These are phyloP conservation scores for Ibidorhyncha struthersii DNA, from an alignment of 2,113 vertebrate species.

Conservation along the genomic window DNA sequence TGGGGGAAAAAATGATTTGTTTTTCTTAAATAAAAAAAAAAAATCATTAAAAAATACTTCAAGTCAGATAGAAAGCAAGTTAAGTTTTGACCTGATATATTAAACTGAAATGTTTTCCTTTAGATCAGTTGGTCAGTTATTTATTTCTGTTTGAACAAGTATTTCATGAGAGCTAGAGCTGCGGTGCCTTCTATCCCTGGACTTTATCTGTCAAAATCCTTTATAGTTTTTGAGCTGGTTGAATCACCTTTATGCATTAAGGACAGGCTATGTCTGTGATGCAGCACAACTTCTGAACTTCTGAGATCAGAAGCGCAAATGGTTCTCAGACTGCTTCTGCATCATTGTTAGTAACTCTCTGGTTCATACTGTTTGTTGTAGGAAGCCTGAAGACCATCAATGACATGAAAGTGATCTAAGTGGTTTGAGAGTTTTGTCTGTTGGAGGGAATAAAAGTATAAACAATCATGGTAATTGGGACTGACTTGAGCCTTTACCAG, in stretches of 20 bases:
- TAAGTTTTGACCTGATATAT: neutral
- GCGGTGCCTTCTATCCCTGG: neutral
- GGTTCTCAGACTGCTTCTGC: neutral
- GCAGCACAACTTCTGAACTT: neutral
- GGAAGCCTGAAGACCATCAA: neutral
- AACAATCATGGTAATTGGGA: neutral
- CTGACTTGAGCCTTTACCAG: neutral
- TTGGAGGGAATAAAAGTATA: neutral
- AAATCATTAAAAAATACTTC: neutral
- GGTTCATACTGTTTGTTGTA: neutral
- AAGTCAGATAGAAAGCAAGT: neutral
- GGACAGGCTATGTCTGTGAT: neutral
- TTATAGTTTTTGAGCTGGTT: neutral
- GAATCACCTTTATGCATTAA: neutral
- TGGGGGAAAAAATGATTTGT: accelerated
- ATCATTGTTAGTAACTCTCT: neutral
- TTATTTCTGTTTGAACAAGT: neutral
- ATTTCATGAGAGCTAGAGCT: neutral
- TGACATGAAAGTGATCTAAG: neutral
- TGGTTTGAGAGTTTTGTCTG: neutral
- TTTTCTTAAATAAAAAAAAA: neutral
- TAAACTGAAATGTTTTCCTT: neutral
- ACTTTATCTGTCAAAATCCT: neutral
- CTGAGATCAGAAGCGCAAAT: neutral
- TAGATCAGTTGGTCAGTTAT: neutral